Evolutionary conservation across 1,140 invertebrate genomes (phyloP), one percentile per base, ranked within the genome.

Genomic region (Solenopsis fugax): DNA sequence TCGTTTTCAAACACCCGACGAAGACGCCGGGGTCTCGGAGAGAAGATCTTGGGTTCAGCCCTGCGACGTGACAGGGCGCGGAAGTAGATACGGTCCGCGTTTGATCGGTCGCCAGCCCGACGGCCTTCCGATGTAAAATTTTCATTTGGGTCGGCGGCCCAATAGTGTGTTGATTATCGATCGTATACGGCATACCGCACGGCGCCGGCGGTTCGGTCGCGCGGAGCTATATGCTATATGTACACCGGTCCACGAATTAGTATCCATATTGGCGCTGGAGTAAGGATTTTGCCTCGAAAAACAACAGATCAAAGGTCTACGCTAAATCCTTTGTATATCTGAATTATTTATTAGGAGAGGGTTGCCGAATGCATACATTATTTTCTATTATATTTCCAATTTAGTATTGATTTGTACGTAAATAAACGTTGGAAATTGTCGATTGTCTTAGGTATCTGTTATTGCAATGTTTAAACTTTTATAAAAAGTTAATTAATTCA

Each of bases 101-200:
- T 86, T 76, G 82, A 88, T 88, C 88, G 75, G 87, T 54, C 86
- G 60, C 45, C 64, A 81, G 52, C 21, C 16, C 50, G 64, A 48
- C 7, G 50, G 64, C 2, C 29, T 29, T 2, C 77, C 62, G 71
- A 87, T 81, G 50, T 81, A 81, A 54, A 34, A 77, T 86, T 87
- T 81, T 78, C 64, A 85, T 87, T 77, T 65, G 41, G n/a, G 34
- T 76, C 48, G 52, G 56, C 54, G 48, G 62, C 10, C 45, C 48
- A 41, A 72, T 78, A 29, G 56, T 6, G 29, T 54, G 52, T 64
- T 62, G 60, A 81, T 65, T 54, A 75, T 76, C 69, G 75, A 86
- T 69, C 60, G 52, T 4, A 62, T 24, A 41, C 50, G 48, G 56
- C 52, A 73, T 60, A 77, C 18, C 13, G 34, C 18, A 34, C n/a